Evolutionary conservation across 2,888 invertebrate genomes (phyloP), one percentile per base, ranked within the genome.

Genomic region (Formica aserva): DNA sequence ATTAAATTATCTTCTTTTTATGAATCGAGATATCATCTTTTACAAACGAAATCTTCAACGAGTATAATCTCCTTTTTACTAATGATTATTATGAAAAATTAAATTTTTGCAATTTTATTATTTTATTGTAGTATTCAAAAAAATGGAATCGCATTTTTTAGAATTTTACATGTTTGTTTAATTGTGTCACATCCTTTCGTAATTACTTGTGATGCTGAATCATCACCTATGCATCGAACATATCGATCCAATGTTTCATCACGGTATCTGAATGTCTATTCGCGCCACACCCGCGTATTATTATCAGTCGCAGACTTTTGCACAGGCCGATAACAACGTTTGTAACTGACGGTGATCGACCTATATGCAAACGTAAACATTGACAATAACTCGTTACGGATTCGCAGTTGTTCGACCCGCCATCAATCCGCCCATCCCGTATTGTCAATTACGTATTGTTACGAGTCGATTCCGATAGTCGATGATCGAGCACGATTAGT

Each of bases 401-500:
- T 71, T 35, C 57, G 45, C 45, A 6, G 57, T 60, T 45, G 78
- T 60, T 60, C 35, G 45, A 60, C 0, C 18, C 69, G 71, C 8
- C 60, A 45, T 78, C n/a, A 38, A 69, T 60, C 60, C 67, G 22
- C 32, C 41, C 81, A 52, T 62, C 63, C 75, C 41, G 29, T 18
- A 45, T 15, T 35, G 60, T 74, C 81, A 26, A 81, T 74, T 74
- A 75, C 41, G 76, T 41, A 76, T 76, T 65, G 76, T 76, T 81
- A 76, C 41, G 38, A 22, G 63, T 52, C 18, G 80, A n/a, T 15
- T 29, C 41, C 41, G 72, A 62, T 9, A 38, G 35, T n/a, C 71
- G 75, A 82, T 72, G 65, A 82, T 78, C 60, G 41, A 41, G 60
- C 26, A 32, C 41, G 78, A 85, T 82, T 74, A 82, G 78, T 65